Evolutionary conservation across 1,140 invertebrate species (phyloP).

Genomic region (Idris sp.): DNA sequence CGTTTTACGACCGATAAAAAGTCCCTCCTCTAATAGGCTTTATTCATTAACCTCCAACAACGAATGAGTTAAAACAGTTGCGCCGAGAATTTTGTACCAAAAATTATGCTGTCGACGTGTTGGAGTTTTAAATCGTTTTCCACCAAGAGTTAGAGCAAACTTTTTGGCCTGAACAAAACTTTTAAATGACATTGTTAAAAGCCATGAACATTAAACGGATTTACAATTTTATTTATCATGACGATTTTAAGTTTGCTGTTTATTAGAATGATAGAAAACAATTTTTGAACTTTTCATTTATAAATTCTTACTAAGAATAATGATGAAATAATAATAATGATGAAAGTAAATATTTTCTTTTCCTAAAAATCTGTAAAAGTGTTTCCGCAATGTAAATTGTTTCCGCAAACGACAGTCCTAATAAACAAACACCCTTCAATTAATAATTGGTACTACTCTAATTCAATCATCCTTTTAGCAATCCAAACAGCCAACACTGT

Average conservation of each 20-base stretch:
- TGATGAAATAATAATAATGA: too few relatives aligned
- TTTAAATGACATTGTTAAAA: too few relatives aligned
- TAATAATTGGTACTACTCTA: constrained; percentile 3
- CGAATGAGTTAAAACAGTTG: too few relatives aligned
- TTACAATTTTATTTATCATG: too few relatives aligned
- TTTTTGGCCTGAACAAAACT: too few relatives aligned
- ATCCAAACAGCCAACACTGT: constrained; percentile 19
- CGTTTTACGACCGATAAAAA: constrained; percentile 14
- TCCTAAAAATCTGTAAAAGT: too few relatives aligned
- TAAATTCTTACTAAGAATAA: too few relatives aligned
- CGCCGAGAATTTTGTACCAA: not conserved
- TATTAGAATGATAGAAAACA: too few relatives aligned
- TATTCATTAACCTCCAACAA: constrained; percentile 30
- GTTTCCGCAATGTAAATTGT: not conserved
- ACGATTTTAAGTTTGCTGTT: too few relatives aligned
- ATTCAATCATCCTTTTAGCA: constrained; percentile 23
- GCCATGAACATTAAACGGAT: too few relatives aligned
- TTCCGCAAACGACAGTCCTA: not conserved
- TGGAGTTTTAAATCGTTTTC: constrained; percentile 24
- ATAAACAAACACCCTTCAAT: not conserved
- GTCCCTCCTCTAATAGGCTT: constrained; percentile 24
- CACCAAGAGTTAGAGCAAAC: constrained; percentile 12
- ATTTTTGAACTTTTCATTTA: too few relatives aligned
- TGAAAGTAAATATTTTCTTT: too few relatives aligned
- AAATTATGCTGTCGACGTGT: constrained; percentile 34